These are phyloP conservation scores for Aphelocoma coerulescens DNA, from an alignment of 2,113 vertebrate genomes.

Conservation along the genomic window DNA sequence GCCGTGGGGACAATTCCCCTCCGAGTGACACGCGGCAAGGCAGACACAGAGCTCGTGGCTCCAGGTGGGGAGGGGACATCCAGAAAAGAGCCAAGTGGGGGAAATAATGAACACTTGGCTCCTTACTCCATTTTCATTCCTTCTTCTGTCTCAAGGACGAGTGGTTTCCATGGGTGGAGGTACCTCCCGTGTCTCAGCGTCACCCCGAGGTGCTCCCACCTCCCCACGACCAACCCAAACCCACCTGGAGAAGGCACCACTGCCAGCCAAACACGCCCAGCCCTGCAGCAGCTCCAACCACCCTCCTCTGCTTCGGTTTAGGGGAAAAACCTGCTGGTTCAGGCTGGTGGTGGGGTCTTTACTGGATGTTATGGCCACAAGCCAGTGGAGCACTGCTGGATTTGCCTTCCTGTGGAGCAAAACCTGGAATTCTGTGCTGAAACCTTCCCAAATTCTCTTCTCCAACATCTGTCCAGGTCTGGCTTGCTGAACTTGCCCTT, in stretches of 20 bases:
- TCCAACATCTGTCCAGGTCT: background rate
- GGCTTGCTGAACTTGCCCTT: background rate
- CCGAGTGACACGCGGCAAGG: background rate
- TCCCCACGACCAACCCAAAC: background rate
- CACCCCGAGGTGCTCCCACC: background rate
- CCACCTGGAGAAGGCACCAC: background rate
- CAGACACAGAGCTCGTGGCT: fast-evolving
- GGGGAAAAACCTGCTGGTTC: background rate
- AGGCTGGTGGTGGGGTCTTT: background rate
- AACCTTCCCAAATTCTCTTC: background rate
- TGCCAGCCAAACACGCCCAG: background rate
- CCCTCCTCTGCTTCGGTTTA: background rate
- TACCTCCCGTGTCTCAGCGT: background rate
- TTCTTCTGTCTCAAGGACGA: background rate
- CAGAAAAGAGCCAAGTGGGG: background rate
- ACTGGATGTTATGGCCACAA: background rate
- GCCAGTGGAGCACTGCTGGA: background rate
- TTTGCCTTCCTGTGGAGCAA: background rate
- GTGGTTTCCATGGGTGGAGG: background rate
- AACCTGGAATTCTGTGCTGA: background rate
- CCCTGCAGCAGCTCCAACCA: background rate
- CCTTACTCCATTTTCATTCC: background rate
- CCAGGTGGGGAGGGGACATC: background rate
- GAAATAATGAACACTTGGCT: background rate
- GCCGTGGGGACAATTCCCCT: background rate